phyloP scores from a whole-genome alignment of 1,140 invertebrate species.

The Meloidogyne floridensis region DNA sequence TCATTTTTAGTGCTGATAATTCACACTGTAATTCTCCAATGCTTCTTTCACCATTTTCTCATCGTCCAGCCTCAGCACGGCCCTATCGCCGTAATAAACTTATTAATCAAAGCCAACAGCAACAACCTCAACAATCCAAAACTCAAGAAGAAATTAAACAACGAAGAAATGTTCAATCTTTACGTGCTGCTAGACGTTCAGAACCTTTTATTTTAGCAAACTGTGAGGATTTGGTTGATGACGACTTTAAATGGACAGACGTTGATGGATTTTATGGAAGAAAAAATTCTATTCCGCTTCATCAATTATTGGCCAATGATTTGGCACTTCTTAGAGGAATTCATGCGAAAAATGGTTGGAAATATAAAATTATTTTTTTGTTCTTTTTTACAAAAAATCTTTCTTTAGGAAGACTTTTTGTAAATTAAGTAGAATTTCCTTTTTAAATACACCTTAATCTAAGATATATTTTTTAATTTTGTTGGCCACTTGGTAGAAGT shows the following conservation, averaged over 20 bases:
- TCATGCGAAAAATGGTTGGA: background rate
- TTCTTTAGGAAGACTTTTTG: too few relatives aligned
- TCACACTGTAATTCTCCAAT: constrained; percentile 40
- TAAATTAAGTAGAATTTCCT: too few relatives aligned
- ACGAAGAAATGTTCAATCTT: background rate
- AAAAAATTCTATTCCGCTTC: constrained; percentile 29
- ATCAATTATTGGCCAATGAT: constrained; percentile 33
- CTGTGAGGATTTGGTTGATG: constrained; percentile 9
- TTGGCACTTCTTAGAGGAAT: constrained; percentile 23
- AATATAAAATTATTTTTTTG: too few relatives aligned
- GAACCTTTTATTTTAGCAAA: background rate
- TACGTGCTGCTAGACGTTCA: background rate
- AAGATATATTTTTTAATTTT: too few relatives aligned
- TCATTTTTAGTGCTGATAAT: constrained; percentile 42
- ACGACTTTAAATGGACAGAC: constrained; percentile 29
- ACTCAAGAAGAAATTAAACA: constrained; percentile 6
- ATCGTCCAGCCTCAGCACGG: constrained; percentile 37
- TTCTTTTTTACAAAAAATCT: too few relatives aligned
- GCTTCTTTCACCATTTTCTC: constrained; percentile 29
- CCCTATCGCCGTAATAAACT: constrained; percentile 29
- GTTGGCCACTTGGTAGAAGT: too few relatives aligned
- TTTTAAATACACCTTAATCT: too few relatives aligned
- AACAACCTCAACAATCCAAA: background rate
- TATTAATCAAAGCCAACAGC: constrained; percentile 7
- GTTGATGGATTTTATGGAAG: constrained; percentile 30